phyloP scores from a whole-genome alignment of 2,888 invertebrate species.

The Drosophila buzzatii region DNA sequence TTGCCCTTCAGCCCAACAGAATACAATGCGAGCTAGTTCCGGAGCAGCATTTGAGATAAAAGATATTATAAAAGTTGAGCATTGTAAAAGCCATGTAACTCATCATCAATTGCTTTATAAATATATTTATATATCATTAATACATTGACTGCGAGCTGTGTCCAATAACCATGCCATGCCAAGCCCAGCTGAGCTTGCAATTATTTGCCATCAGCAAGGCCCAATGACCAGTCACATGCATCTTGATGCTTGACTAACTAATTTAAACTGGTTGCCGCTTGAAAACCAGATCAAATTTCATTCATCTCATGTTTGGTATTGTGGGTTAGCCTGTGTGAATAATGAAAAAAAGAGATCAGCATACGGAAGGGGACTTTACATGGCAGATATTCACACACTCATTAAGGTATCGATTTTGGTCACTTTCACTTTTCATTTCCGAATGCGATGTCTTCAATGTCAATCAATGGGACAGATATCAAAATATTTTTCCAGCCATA shows the following conservation, averaged over 20 bases:
- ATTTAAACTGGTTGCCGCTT: constrained; percentile 7
- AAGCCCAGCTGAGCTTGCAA: neutral
- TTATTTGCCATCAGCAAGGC: constrained; percentile 1
- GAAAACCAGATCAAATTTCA: constrained; percentile 34
- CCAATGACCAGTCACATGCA: constrained; percentile 1
- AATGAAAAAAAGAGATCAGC: neutral
- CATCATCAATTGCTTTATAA: neutral
- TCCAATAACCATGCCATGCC: neutral
- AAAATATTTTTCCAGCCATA: constrained; percentile 15
- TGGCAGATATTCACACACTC: constrained; percentile 38
- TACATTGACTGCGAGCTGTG: neutral
- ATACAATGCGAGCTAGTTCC: neutral
- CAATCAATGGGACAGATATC: constrained; percentile 22
- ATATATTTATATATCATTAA: neutral
- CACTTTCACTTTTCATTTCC: constrained; percentile 50
- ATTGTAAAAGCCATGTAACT: neutral
- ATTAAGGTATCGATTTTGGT: constrained; percentile 19
- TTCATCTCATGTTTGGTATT: constrained; percentile 14
- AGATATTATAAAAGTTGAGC: neutral
- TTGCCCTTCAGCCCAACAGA: no score
- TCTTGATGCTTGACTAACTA: constrained; percentile 14
- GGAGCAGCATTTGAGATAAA: neutral
- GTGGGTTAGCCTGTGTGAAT: constrained; percentile 44
- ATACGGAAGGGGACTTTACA: neutral
- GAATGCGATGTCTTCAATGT: constrained; percentile 35